phyloP scores from a whole-genome alignment of 2,888 invertebrate genomes.

The Ormia ochracea region DNA sequence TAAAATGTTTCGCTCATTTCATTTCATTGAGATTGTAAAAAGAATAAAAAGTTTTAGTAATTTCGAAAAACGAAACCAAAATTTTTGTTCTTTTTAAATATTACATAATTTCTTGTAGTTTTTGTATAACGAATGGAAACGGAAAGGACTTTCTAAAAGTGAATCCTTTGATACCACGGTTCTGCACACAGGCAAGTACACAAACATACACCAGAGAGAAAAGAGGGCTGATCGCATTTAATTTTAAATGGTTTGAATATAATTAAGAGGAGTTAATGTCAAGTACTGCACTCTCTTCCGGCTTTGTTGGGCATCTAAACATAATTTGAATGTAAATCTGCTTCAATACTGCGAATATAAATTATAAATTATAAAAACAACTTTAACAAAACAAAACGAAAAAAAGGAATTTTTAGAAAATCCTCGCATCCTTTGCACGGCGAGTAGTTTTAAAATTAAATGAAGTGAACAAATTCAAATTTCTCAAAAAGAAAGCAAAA shows the following conservation, averaged over 20 bases:
- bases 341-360: slow-evolving; percentile 39
- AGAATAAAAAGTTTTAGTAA: too few relatives aligned
- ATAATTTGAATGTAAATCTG: slow-evolving; percentile 40
- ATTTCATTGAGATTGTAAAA: too few relatives aligned
- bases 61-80: too few relatives aligned
- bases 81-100: too few relatives aligned
- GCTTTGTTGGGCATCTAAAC: slow-evolving; percentile 33
- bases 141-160: neutral
- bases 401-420: slow-evolving; percentile 2
- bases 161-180: slow-evolving; percentile 14
- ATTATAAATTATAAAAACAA: slow-evolving; percentile 48
- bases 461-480: slow-evolving; percentile 75
- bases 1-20: too few relatives aligned
- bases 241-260: slow-evolving; percentile 36
- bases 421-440: slow-evolving; percentile 14
- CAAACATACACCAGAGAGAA: neutral
- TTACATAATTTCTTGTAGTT: too few relatives aligned
- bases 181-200: neutral
- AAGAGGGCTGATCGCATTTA: slow-evolving; percentile 18
- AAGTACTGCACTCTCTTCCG: slow-evolving; percentile 37
- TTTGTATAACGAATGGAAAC: neutral
- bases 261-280: slow-evolving; percentile 57
- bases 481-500: slow-evolving; percentile 67
- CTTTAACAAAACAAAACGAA: neutral
- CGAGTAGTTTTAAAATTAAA: slow-evolving; percentile 68